A percentile compares a stretch with the other conserved stretches of the same genome.
Conservation (phyloP, 2,797 vertebrate species). For the Eupleurogrammus muticus region DNA sequence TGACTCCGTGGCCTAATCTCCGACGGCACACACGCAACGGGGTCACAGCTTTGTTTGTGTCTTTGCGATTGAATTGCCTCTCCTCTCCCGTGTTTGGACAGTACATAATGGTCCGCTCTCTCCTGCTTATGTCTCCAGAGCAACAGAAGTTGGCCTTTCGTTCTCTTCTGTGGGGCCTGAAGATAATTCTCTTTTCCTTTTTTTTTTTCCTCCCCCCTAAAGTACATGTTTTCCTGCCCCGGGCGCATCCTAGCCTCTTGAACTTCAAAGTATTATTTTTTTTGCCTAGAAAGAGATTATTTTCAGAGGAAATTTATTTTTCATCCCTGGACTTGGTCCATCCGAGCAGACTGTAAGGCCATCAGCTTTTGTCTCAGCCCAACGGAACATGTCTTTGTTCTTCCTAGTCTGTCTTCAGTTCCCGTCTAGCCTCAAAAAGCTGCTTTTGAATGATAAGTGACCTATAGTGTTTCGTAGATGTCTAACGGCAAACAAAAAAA, state of each 20-base stretch:
- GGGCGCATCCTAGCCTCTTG: background rate
- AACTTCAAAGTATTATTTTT: constrained; percentile 34
- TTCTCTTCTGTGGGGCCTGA: constrained; percentile 15
- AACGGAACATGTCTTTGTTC: constrained; percentile 25
- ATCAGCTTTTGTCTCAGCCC: constrained; percentile 49
- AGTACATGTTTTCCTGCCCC: constrained; percentile 14
- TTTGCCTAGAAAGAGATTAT: constrained; percentile 33
- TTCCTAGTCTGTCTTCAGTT: constrained; percentile 7
- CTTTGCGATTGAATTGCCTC: constrained; percentile 23
- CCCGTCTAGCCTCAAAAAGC: constrained; percentile 3
- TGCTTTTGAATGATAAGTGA: constrained; percentile 2
- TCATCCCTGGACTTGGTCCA: constrained; percentile 44
- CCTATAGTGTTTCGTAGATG: background rate
- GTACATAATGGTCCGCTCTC: constrained; percentile 17
- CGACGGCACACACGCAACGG: background rate
- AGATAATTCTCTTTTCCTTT: constrained; percentile 32
- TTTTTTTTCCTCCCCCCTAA: constrained; percentile 5
- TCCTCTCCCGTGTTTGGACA: constrained; percentile 32
- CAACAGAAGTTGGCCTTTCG: constrained; percentile 44
- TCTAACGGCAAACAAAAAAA: background rate
- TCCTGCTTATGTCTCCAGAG: constrained; percentile 22
- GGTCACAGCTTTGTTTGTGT: constrained; percentile 20
- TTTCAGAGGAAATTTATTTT: constrained; percentile 44
- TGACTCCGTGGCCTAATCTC: background rate
- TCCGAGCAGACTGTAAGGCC: constrained; percentile 54